Evolutionary conservation across 2,888 invertebrate genomes (phyloP).

Genomic region (Caenorhabditis virilis): DNA sequence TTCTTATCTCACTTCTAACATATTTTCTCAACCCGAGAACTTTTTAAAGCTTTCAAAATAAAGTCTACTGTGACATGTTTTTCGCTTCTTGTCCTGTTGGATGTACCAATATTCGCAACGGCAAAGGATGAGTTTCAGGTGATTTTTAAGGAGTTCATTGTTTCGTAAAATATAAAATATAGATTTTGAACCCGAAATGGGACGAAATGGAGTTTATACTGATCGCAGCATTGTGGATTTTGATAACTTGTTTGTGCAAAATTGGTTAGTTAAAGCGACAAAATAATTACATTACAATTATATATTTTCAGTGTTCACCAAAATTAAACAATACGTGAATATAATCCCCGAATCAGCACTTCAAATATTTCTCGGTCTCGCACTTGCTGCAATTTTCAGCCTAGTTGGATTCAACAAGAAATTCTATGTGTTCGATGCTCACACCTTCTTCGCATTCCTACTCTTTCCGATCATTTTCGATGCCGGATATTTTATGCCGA

Average conservation of each 20-base stretch:
- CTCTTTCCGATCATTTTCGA: constrained; percentile 97
- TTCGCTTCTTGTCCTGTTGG: not conserved
- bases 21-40: too few relatives aligned
- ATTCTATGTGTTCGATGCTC: constrained; percentile 67
- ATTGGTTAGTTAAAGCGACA: not conserved
- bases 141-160: not conserved
- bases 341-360: constrained; percentile 15
- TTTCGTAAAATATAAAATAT: not conserved
- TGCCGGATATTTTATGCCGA: constrained; percentile 98
- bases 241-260: constrained; percentile 6
- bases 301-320: constrained; percentile 12
- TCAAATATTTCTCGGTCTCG: constrained; percentile 12
- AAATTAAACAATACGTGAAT: constrained; percentile 5
- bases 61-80: constrained; percentile 13
- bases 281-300: not conserved
- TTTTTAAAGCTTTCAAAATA: constrained; percentile 7
- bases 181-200: constrained; percentile 19
- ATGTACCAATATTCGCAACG: not conserved
- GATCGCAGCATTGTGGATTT: constrained; percentile 4
- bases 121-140: not conserved
- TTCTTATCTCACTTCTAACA: too few relatives aligned
- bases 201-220: constrained; percentile 9
- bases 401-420: not conserved
- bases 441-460: constrained; percentile 95
- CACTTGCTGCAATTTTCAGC: constrained; percentile 2